These are phyloP conservation scores for Neodiprion lecontei DNA, from an alignment of 1,140 invertebrate genomes.

Conservation along the genomic window DNA sequence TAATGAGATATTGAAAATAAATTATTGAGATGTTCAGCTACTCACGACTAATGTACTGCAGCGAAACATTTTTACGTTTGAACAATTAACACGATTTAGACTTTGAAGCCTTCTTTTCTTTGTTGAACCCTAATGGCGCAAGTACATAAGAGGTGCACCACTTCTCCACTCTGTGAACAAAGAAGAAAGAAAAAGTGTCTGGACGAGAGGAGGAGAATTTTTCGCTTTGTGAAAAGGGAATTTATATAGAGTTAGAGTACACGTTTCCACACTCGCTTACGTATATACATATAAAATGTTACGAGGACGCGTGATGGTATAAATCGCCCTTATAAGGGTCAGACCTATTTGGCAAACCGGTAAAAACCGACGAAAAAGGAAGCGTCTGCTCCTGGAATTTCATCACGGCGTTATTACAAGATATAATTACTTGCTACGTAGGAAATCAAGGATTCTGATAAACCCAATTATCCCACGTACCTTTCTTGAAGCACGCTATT, in stretches of 20 bases:
- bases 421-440: not conserved
- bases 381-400: not conserved
- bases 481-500: not conserved
- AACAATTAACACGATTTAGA: not conserved
- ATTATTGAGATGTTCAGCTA: too few species aligned
- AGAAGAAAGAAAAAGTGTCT: not conserved
- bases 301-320: not conserved
- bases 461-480: not conserved
- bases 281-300: not conserved
- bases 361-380: not conserved
- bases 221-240: not conserved
- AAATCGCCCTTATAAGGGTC: conserved; percentile 1
- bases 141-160: not conserved
- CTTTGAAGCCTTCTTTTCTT: not conserved
- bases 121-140: not conserved
- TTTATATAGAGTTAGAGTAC: not conserved
- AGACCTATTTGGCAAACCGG: not conserved
- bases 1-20: too few species aligned
- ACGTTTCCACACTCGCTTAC: not conserved
- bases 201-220: not conserved
- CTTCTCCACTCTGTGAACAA: not conserved
- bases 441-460: not conserved
- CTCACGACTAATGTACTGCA: too few species aligned
- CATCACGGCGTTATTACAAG: not conserved
- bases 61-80: not conserved